phyloP scores from a whole-genome alignment of 35 echinoderm and acorn worm genomes.

The Apostichopus parvimensis region DNA sequence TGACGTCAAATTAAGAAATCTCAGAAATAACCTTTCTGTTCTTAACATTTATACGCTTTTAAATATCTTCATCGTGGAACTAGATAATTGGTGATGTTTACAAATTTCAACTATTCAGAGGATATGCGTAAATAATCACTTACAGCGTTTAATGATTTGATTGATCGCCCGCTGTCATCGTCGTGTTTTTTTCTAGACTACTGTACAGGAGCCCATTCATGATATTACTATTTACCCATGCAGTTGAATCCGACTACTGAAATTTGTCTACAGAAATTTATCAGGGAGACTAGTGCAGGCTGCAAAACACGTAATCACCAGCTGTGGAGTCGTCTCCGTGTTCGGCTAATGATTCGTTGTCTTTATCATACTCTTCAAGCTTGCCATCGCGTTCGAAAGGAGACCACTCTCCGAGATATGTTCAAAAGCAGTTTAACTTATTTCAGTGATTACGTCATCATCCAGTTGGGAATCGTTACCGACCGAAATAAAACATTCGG shows the following conservation, averaged over 20 bases:
- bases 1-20: too few relatives aligned
- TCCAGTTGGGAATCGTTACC: slow-evolving; percentile 17
- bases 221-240: slow-evolving; percentile 17
- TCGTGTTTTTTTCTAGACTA: slow-evolving; percentile 19
- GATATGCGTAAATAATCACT: slow-evolving; percentile 38
- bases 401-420: not conserved
- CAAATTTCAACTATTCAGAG: slow-evolving; percentile 29
- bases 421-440: slow-evolving; percentile 41
- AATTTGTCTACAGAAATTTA: slow-evolving; percentile 37
- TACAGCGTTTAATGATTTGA: slow-evolving; percentile 52
- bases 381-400: not conserved
- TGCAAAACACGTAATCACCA: slow-evolving; percentile 21
- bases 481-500: slow-evolving; percentile 37
- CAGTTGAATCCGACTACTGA: slow-evolving; percentile 41
- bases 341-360: not conserved
- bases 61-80: slow-evolving; percentile 56
- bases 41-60: not conserved
- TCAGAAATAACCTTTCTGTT: too few relatives aligned
- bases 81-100: slow-evolving; percentile 55
- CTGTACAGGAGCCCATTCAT: slow-evolving; percentile 3
- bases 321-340: slow-evolving; percentile 11
- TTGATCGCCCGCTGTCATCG: not conserved
- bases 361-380: not conserved
- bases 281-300: slow-evolving; percentile 21
- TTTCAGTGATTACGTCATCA: slow-evolving; percentile 41